Base-by-base conservation (phyloP, 1,140 invertebrate species). In the Ceratoteleas bidentatus region DNA sequence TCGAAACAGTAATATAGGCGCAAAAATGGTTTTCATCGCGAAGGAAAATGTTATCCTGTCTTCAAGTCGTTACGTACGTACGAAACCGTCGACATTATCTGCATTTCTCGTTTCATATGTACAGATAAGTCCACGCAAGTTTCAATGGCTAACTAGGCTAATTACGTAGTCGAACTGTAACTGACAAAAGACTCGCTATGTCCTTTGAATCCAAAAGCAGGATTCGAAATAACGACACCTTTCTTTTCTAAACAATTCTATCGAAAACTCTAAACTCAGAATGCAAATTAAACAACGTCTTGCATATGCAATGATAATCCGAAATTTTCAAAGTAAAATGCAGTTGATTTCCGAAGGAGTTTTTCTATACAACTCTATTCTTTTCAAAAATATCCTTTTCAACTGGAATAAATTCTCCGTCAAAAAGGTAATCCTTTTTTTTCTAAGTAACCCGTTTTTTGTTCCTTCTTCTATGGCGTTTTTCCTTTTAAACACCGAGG, bases 111-210 rank as follows among this genome's bases (percentile, higher is more conserved):
- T 76, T 75, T 68, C 61, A 70, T 78, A 65, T 58, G 53, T 16
- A 50, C 54, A 65, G 68, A 79, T 79, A 79, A 79, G 45, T 79
- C 15, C 47, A 64, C 60, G 50, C 9, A n/a, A 45, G 53, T 78
- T 73, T 57, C 61, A 54, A 60, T 65, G 53, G 54, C 43, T 65
- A 79, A 60, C 53, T 79, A 61, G 68, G 76, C 75, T 78, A 78
- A 78, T 78, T 72, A 40, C 66, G 54, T 78, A 65, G 52, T 64
- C 24, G 16, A 52, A 49, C 11, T 64, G 13, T 9, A 52, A 49
- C 11, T 57, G n/a, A 68, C 68, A 62, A 65, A 62, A 62, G 43
- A 40, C 34, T 34, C 57, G 40, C 45, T 68, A 62, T 65, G 57
- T 77, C 62, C 57, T 14, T 66, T 6, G 52, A 68, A 57, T 61